phyloP scores from a whole-genome alignment of 1,140 invertebrate species.

The Pantala flavescens region DNA sequence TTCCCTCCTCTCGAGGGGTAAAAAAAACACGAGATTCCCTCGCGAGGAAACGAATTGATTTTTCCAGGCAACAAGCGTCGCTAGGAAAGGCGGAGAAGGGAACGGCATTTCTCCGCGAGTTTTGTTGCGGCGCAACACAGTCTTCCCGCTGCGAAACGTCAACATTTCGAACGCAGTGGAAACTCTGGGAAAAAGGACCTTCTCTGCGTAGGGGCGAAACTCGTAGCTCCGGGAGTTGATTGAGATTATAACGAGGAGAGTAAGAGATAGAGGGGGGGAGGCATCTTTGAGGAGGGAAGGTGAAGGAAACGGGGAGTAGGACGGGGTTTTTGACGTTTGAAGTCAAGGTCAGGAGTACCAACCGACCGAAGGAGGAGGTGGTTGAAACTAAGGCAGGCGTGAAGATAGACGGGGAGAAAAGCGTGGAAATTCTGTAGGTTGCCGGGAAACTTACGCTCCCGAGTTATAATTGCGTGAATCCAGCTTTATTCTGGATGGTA shows the following conservation, averaged over 20 bases:
- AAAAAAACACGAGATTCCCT: too few relatives aligned
- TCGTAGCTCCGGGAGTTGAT: not conserved
- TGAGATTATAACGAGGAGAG: conserved; percentile 5
- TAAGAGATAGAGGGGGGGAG: not conserved
- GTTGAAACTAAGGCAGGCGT: not conserved
- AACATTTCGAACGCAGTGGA: not conserved
- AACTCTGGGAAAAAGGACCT: not conserved
- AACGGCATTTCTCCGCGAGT: too few relatives aligned
- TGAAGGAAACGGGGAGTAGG: not conserved
- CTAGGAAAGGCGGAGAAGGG: too few relatives aligned
- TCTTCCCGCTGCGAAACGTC: not conserved
- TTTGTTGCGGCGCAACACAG: not conserved
- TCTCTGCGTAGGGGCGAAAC: not conserved
- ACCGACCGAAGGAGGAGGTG: not conserved
- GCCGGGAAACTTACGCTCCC: too few relatives aligned
- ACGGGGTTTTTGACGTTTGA: conserved; percentile 5
- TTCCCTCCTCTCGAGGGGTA: too few relatives aligned
- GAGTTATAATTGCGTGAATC: too few relatives aligned
- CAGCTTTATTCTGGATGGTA: too few relatives aligned
- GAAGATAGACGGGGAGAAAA: not conserved
- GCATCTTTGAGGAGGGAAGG: not conserved
- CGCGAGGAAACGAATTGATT: too few relatives aligned
- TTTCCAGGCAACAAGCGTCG: too few relatives aligned
- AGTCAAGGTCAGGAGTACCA: conserved; percentile 4
- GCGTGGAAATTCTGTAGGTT: not conserved